A percentile compares a stretch with the other conserved stretches of the same genome.
These are phyloP conservation scores for Pithys albifrons DNA, from an alignment of 2,113 vertebrate genomes.

Conservation along the genomic window DNA sequence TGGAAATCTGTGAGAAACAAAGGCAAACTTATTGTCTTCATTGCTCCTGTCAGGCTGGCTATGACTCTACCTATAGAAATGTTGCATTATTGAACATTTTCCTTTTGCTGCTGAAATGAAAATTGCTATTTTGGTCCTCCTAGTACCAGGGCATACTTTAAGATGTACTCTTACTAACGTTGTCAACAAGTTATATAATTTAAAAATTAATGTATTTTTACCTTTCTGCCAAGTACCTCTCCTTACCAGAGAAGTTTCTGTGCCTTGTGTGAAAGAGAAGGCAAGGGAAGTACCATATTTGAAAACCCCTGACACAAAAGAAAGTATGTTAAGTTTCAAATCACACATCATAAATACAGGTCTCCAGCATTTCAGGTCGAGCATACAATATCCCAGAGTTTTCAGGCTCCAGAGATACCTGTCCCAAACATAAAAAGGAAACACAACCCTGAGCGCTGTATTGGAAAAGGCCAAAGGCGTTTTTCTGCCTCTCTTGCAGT, in stretches of 20 bases:
- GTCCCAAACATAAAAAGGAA: neutral
- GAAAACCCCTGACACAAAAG: neutral
- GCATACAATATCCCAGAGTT: neutral
- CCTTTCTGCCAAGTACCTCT: neutral
- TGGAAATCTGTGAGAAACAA: neutral
- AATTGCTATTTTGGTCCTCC: neutral
- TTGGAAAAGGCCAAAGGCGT: neutral
- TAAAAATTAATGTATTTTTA: neutral
- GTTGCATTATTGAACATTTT: neutral
- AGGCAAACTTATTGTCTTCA: neutral
- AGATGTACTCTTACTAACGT: neutral
- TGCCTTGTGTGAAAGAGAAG: neutral
- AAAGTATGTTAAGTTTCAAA: neutral
- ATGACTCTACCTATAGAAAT: neutral
- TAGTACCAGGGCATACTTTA: neutral
- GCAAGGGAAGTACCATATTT: neutral
- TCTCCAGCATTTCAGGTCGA: neutral
- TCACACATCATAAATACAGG: neutral
- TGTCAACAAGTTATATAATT: neutral
- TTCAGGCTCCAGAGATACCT: neutral
- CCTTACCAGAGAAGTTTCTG: neutral
- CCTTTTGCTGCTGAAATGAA: neutral
- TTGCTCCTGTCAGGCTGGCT: neutral
- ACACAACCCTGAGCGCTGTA: neutral
- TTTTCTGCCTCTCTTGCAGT: neutral